Evolutionary conservation across 2,888 invertebrate species (phyloP), one percentile per base, ranked within the genome.

Genomic region (Arctia plantaginis): DNA sequence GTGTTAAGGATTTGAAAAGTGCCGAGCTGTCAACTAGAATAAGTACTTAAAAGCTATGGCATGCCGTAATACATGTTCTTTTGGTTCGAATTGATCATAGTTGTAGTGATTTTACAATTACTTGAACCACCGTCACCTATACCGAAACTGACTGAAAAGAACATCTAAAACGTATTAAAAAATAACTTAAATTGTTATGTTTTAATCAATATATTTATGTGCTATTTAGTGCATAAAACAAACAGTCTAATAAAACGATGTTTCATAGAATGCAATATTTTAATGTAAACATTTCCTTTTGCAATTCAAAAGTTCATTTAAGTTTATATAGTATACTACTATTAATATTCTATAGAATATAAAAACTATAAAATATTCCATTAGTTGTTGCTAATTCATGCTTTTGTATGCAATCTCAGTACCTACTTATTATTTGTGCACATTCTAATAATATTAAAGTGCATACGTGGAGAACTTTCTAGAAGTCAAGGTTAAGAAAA

Each of bases 261-360:
- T 80, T 89, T 90, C 90, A 91, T 89, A 92, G 90, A 91, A 92
- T 91, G 84, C 90, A 82, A 88, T 90, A 90, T 90, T 88, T 88
- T 79, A 75, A 76, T 68, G 47, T 68, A 70, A 47, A 69, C 33
- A 41, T 72, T 67, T 71, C 41, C 35, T 30, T n/a, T n/a, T n/a
- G n/a, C n/a, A n/a, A n/a, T n/a, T n/a, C 65, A 44, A 41, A 2
- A 66, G 55, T 69, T 55, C 41, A 68, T 44, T 15, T 30, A 41
- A 20, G 7, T 66, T n/a, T n/a, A n/a, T n/a, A n/a, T n/a, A n/a
- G n/a, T n/a, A 66, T 30, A 39, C 64, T 51, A 71, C 12, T 41
- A n/a, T 39, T 66, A 67, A 41, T 67, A 66, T n/a, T n/a, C 13
- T 44, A 23, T 35, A 23, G 20, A 20, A 65, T 33, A 65, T 44